Evolutionary conservation across 2,113 vertebrate species (phyloP), one percentile per base, ranked within the genome.

Genomic region (Hippocampus comes): DNA sequence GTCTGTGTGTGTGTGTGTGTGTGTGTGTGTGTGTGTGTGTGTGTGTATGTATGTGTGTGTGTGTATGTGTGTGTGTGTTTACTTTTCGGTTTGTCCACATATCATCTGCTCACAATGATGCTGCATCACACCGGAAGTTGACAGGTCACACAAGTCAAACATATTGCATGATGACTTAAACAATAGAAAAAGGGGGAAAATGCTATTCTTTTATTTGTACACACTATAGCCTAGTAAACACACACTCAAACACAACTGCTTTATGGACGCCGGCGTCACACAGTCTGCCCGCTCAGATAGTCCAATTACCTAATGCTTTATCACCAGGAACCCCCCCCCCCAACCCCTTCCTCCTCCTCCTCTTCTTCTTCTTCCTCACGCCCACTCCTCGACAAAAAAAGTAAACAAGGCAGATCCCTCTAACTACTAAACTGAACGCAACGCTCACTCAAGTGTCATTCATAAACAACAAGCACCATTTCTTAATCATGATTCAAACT

Each of bases 231-330:
- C 42, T 8, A 61, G 14, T 61, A 61, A 17, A 87, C 84, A 82
- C 69, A 73, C 70, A 83, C 70, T 68, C 79, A 75, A 75, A 63
- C 56, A 3, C 68, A 41, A 70, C 72, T 71, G 82, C 82, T 88
- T 87, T 87, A 86, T 90, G 88, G 85, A 86, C 84, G 59, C 81
- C 89, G 93, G 92, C 93, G 93, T 93, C 93, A 80, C 80, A 38
- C 78, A 87, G 93, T 93, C 93, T 93, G 85, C 90, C 78, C 84
- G 74, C 88, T 84, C 85, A 89, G 91, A 93, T 92, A 91, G 90
- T 76, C 90, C 91, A 91, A 92, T 92, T 91, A 92, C 90, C 91
- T 88, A 82, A 86, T 85, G 86, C 85, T 89, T 89, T 86, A 91
- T 89, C 87, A 82, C 88, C 85, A 72, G 82, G 82, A 87, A 82